phyloP scores from a whole-genome alignment of 2,113 vertebrate genomes.

The Halichoeres trimaculatus region DNA sequence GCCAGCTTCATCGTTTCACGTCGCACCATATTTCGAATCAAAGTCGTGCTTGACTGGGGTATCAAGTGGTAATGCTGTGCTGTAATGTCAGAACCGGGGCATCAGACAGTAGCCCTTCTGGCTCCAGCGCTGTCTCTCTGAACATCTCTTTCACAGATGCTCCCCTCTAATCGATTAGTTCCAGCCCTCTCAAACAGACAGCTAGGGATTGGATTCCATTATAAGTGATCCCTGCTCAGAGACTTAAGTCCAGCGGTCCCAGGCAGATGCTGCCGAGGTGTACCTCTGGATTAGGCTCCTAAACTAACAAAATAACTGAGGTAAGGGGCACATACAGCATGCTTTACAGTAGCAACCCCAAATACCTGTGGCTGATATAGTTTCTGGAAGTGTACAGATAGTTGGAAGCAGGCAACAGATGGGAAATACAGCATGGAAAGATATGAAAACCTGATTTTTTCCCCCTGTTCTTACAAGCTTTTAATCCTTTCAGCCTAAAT shows the following conservation, averaged over 20 bases:
- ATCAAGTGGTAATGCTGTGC: constrained; percentile 59
- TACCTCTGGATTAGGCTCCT: constrained; percentile 67
- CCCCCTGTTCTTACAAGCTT: too few species aligned
- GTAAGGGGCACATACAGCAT: constrained; percentile 55
- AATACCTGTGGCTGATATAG: constrained; percentile 31
- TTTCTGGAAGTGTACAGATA: constrained; percentile 19
- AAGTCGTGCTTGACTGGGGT: constrained; percentile 45
- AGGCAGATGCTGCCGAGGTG: constrained; percentile 65
- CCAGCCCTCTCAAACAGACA: constrained; percentile 80
- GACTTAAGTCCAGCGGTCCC: constrained; percentile 57
- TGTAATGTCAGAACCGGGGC: constrained; percentile 62
- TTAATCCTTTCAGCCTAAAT: too few species aligned
- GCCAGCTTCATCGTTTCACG: constrained; percentile 29
- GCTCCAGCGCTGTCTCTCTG: constrained; percentile 75
- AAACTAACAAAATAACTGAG: constrained; percentile 70
- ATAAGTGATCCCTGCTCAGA: constrained; percentile 76
- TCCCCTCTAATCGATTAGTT: constrained; percentile 83
- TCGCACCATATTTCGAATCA: constrained; percentile 54
- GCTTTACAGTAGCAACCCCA: constrained; percentile 49
- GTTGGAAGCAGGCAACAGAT: background rate
- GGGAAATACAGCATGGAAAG: background rate
- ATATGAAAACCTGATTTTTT: background rate
- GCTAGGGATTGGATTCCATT: constrained; percentile 82
- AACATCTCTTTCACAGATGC: constrained; percentile 82
- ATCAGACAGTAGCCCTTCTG: constrained; percentile 78